Base-by-base conservation (phyloP, 2,888 invertebrate genomes). In the Sclerodermus sp. region DNA sequence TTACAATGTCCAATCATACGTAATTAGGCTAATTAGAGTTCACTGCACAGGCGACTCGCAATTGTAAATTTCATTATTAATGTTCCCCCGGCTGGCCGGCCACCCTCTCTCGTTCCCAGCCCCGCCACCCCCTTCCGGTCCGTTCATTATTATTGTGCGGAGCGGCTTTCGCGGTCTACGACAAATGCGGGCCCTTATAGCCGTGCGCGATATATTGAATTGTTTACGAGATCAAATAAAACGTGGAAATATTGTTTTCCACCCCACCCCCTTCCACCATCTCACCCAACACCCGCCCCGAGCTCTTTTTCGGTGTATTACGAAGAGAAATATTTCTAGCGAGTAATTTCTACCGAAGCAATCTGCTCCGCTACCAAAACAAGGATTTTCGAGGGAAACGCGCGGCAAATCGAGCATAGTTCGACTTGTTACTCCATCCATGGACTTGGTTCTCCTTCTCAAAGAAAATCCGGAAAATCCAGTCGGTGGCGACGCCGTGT, bases 391-490 rank as follows among this genome's bases (percentile, higher is more conserved):
- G 12, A 32, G 23, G 17, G 29, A 31, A 12, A n/a, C 23, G 31
- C 16, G 30, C 30, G 1, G 30, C 31, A 42, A 42, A 42, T 23
- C 34, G 34, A 13, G n/a, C 34, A 34, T 34, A n/a, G 6, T 12
- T 38, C 15, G 23, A 39, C 40, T 37, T 45, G 42, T 43, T 29
- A 36, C 29, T 13, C 39, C 38, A 12, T 37, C 42, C 43, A 41
- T 44, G 45, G 10, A 6, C 54, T 37, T 42, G 42, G 41, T 51
- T 45, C 15, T 38, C 49, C 38, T 46, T 44, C 38, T 38, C 46
- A 47, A 46, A 23, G 57, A 63, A 62, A 67, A 66, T 62, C 67
- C 57, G 39, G 56, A 43, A 62, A 64, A 67, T 66, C 58, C 60
- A 65, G 66, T 65, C 59, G 57, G 23, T 23, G 23, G 42, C 55